phyloP scores from a whole-genome alignment of 2,113 vertebrate genomes.

The Nerophis ophidion region DNA sequence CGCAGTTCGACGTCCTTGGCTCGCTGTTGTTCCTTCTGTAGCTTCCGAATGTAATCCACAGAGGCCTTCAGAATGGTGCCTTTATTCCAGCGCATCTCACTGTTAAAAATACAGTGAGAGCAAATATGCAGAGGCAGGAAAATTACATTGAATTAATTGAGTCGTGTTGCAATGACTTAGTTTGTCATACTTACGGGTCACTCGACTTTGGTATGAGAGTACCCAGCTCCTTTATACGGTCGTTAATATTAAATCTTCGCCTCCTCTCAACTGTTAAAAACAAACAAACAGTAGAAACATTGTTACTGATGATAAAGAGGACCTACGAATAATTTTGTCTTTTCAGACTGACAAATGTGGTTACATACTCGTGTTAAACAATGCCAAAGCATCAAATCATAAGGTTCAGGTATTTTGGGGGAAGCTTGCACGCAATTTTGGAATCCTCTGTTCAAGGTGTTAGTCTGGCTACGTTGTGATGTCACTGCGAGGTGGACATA shows the following conservation, averaged over 20 bases:
- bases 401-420: too few relatives aligned
- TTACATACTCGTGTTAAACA: too few relatives aligned
- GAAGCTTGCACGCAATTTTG: too few relatives aligned
- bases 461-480: too few relatives aligned
- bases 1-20: slow-evolving; percentile 81
- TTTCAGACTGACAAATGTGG: too few relatives aligned
- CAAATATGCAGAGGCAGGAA: background rate
- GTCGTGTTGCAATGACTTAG: background rate
- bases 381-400: too few relatives aligned
- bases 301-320: background rate
- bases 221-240: slow-evolving; percentile 91
- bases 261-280: slow-evolving; percentile 79
- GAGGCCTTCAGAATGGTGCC: slow-evolving; percentile 92
- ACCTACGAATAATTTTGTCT: too few relatives aligned
- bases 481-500: too few relatives aligned
- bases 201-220: slow-evolving; percentile 84
- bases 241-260: slow-evolving; percentile 90
- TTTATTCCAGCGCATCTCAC: slow-evolving; percentile 94
- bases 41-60: slow-evolving; percentile 89
- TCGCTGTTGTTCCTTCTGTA: slow-evolving; percentile 90
- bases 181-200: slow-evolving; percentile 78
- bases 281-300: background rate
- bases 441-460: too few relatives aligned
- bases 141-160: background rate
- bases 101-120: slow-evolving; percentile 36